phyloP scores from a whole-genome alignment of 2,113 vertebrate genomes.

The Zonotrichia leucophrys region DNA sequence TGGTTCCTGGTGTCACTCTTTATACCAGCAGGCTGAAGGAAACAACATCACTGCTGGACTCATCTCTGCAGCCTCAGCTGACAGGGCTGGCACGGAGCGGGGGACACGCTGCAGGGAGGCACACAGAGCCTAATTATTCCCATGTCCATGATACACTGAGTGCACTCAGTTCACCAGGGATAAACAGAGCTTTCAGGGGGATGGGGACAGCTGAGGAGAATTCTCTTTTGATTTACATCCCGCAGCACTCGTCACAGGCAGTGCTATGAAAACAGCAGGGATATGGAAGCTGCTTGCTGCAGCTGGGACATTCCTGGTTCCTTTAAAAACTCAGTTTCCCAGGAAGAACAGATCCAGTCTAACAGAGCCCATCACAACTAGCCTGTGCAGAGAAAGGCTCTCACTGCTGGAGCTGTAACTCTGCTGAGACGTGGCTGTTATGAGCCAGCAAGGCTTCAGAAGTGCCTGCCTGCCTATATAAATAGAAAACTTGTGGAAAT shows the following conservation, averaged over 20 bases:
- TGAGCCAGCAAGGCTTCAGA: not conserved
- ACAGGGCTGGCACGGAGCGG: conserved; percentile 1
- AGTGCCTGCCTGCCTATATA: not conserved
- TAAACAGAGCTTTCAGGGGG: conserved; percentile 49
- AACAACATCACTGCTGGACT: not conserved
- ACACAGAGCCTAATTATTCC: conserved; percentile 45
- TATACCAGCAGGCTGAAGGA: not conserved
- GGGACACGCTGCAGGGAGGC: not conserved
- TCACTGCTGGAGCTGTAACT: not conserved
- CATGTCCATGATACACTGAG: not conserved
- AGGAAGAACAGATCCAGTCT: not conserved
- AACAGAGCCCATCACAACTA: not conserved
- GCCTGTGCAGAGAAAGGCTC: not conserved
- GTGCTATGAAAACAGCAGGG: not conserved
- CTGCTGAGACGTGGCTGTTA: not conserved
- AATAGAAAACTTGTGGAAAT: not conserved
- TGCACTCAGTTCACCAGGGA: conserved; percentile 3
- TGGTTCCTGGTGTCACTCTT: conserved; percentile 32
- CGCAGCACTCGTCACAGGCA: not conserved
- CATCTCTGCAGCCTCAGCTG: conserved; percentile 48
- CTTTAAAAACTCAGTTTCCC: not conserved
- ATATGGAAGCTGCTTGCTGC: not conserved
- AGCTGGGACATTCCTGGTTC: not conserved
- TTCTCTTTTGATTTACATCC: conserved; percentile 36
- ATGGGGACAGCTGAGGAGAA: conserved; percentile 21